Evolutionary conservation across 1,140 invertebrate species (phyloP).

Genomic region (Eueides isabella): DNA sequence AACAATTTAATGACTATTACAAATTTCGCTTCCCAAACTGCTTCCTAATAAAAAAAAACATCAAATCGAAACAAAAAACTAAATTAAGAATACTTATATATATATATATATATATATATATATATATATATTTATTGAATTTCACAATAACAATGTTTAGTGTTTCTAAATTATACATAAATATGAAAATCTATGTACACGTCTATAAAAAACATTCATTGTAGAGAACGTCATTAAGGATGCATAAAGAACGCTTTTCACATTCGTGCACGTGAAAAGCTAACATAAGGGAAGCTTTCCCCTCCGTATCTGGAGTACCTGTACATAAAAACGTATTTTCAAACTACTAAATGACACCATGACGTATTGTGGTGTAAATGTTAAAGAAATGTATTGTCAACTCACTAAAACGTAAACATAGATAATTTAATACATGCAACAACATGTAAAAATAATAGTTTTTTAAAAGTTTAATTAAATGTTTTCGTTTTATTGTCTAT

Average conservation of each 20-base stretch:
- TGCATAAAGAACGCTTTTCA: constrained; percentile 17
- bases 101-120: background rate
- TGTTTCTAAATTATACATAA: background rate
- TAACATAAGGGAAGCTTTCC: constrained; percentile 26
- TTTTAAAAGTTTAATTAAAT: too few species aligned
- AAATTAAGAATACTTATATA: background rate
- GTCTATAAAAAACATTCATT: constrained; percentile 9
- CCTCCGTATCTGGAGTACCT: constrained; percentile 21
- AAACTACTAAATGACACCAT: background rate
- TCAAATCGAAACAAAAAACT: background rate
- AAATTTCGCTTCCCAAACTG: background rate
- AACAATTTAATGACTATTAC: background rate
- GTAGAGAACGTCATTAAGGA: constrained; percentile 17
- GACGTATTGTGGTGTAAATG: background rate
- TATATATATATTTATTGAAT: background rate
- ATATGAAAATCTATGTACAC: background rate
- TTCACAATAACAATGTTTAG: background rate
- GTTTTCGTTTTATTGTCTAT: too few species aligned
- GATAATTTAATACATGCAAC: too few species aligned
- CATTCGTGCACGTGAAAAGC: constrained; percentile 20
- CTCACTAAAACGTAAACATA: background rate
- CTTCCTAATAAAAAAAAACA: background rate
- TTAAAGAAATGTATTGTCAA: background rate
- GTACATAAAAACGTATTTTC: background rate
- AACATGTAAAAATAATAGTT: too few species aligned